Conservation (phyloP, 2,113 vertebrate genomes). For the Megalops atlanticus region DNA sequence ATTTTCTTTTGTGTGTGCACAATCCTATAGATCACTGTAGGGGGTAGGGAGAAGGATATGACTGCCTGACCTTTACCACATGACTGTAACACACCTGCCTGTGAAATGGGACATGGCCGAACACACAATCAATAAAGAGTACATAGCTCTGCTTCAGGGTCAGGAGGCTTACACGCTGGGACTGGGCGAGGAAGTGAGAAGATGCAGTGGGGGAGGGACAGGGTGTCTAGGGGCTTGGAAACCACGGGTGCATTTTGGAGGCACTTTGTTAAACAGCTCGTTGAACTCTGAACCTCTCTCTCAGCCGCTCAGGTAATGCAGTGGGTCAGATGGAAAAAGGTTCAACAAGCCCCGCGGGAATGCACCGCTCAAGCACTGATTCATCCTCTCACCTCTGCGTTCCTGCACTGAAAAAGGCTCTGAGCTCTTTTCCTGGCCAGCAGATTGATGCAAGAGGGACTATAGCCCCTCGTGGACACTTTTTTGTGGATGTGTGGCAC, state of each 20-base stretch:
- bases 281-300: not conserved
- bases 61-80: not conserved
- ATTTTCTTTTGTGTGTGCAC: not conserved
- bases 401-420: too few species aligned
- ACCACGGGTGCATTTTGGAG: not conserved
- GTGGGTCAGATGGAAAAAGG: not conserved
- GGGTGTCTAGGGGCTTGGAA: not conserved
- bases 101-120: not conserved
- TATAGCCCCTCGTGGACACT: not conserved
- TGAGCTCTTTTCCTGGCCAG: too few species aligned
- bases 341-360: not conserved
- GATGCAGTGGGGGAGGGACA: not conserved
- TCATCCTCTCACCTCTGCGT: not conserved
- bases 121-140: not conserved
- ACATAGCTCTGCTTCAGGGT: not conserved
- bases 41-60: not conserved
- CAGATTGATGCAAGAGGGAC: not conserved
- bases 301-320: not conserved
- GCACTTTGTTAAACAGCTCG: conserved; percentile 6
- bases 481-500: not conserved
- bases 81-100: not conserved
- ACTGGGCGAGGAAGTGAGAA: not conserved
- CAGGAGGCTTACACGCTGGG: not conserved
- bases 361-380: not conserved
- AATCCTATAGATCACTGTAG: not conserved